Base-by-base conservation (phyloP, 2,888 invertebrate genomes). In the Poecilobothrus nobilitatus region DNA sequence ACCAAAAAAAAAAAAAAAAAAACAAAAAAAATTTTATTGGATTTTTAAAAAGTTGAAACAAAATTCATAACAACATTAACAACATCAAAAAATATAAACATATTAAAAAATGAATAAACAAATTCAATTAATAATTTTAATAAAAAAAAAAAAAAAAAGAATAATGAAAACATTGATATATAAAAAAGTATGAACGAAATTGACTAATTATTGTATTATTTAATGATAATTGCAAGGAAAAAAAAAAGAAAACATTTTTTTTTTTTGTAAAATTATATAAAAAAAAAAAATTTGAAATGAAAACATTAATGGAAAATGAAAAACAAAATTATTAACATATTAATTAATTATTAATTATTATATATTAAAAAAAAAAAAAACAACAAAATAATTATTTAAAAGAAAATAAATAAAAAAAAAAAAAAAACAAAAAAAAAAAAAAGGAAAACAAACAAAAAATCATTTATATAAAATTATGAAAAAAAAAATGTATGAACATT, bases 291-390 rank as follows among this genome's bases (percentile, higher is more conserved):
- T 8, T 10, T 10, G 6, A 37, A 37, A 37, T 10, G 9, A 37
- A 27, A 27, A 27, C 27, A 27, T 27, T 27, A 27, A 27, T 37
- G 37, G 12, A 53, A 53, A 53, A 12, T 53, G 15, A 53, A 53
- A n/a, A 53, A 53, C 53, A 53, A 53, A 53, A 53, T 53, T 53
- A 53, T 53, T 53, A 53, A 53, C 53, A 53, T 53, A 53, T 53
- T 53, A 53, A 53, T 53, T 53, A 53, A 27, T 27, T 27, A 27
- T n/a, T n/a, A n/a, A n/a, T n/a, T n/a, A 27, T 27, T 27, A 27
- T 27, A 27, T 27, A 27, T 27, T 27, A 27, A 4, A 4, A 5
- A 27, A 27, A 27, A 4, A 4, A 5, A 27, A 27, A 27, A 27
- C 27, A 27, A 27, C 5, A 27, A 27, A 27, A 27, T 27, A 27